Percentiles rank a stretch among this genome's conserved stretches.
These are phyloP conservation scores for Rhynchonema sp. DNA, from an alignment of 2,888 invertebrate species.

Conservation along the genomic window DNA sequence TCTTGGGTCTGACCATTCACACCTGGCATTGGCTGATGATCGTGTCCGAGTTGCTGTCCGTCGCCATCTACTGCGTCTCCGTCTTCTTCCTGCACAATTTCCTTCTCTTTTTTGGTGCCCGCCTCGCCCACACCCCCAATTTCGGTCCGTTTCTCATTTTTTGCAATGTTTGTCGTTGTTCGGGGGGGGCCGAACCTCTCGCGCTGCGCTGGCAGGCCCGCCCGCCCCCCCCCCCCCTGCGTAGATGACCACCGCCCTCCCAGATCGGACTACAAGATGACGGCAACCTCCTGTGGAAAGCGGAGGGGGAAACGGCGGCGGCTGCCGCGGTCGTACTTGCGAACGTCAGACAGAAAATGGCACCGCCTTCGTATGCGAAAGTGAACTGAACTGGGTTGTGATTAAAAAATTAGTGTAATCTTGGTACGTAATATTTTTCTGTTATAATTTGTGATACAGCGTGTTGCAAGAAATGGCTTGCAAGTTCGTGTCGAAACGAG, in stretches of 20 bases:
- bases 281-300: constrained; percentile 88
- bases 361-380: constrained; percentile 70
- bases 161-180: no score
- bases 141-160: constrained; percentile 10
- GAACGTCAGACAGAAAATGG: constrained; percentile 77
- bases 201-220: no score
- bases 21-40: constrained; percentile 96
- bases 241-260: not conserved
- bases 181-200: no score
- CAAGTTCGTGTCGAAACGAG: no score
- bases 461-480: no score
- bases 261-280: constrained; percentile 73
- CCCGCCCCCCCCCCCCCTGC: no score
- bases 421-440: no score
- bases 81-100: constrained; percentile 7
- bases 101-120: constrained; percentile 71
- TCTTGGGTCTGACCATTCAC: constrained; percentile 86
- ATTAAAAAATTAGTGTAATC: no score
- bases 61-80: constrained; percentile 7
- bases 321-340: constrained; percentile 91
- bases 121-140: constrained; percentile 87
- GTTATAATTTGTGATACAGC: no score
- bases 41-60: constrained; percentile 53
- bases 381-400: constrained; percentile 21
- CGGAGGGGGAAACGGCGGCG: constrained; percentile 72